Evolutionary conservation across 2,797 vertebrate genomes (phyloP).

Genomic region (Tolypeutes matacus): DNA sequence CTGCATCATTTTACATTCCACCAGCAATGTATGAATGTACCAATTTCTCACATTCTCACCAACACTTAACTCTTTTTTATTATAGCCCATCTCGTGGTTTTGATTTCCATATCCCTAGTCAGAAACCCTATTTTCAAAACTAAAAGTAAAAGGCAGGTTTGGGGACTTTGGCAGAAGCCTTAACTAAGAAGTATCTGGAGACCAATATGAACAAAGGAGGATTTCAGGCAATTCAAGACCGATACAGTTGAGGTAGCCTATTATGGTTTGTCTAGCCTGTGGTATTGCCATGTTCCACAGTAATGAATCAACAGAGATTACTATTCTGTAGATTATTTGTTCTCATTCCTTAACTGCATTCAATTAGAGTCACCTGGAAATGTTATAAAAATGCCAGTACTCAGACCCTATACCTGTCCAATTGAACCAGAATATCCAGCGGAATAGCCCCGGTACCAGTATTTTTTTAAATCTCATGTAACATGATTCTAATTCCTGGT

Average conservation of each 20-base stretch:
- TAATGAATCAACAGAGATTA: not conserved
- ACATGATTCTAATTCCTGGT: not conserved
- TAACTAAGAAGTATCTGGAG: not conserved
- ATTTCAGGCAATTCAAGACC: not conserved
- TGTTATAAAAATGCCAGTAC: not conserved
- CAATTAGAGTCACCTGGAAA: not conserved
- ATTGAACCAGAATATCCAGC: conserved; percentile 1
- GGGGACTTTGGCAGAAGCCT: not conserved
- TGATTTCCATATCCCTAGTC: not conserved
- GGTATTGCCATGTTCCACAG: not conserved
- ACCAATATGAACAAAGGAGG: not conserved
- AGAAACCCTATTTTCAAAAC: conserved; percentile 27
- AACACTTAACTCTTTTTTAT: not conserved
- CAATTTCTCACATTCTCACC: not conserved
- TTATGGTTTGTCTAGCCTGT: not conserved
- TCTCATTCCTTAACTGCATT: not conserved
- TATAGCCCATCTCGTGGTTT: not conserved
- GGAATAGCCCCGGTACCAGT: not conserved
- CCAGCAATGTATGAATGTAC: not conserved
- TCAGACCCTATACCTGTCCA: not conserved
- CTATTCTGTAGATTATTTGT: not conserved
- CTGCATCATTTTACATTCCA: not conserved
- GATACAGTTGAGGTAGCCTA: not conserved
- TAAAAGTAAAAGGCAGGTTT: not conserved
- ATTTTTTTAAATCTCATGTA: conserved; percentile 22